These are phyloP conservation scores for Tetrao urogallus DNA, from an alignment of 2,113 vertebrate genomes.

Conservation along the genomic window DNA sequence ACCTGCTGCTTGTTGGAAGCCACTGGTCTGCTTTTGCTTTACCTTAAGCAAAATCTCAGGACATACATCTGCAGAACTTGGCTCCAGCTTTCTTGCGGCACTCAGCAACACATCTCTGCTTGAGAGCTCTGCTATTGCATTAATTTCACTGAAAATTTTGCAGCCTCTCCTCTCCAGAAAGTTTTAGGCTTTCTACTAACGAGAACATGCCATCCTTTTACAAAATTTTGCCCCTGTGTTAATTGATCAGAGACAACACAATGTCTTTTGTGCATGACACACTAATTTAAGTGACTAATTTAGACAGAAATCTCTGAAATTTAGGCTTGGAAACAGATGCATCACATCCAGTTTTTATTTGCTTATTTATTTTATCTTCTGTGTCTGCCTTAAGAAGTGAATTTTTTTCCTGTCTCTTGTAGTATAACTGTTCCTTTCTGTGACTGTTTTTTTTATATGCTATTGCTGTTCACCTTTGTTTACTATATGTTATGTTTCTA, in stretches of 20 bases:
- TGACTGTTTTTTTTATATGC: not conserved
- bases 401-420: not conserved
- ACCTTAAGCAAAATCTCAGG: not conserved
- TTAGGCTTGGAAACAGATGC: not conserved
- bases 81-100: not conserved
- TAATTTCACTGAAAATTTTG: not conserved
- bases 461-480: not conserved
- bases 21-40: not conserved
- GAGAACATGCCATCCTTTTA: fast-evolving
- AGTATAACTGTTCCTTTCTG: not conserved
- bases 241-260: fast-evolving
- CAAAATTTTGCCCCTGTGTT: not conserved
- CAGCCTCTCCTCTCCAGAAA: not conserved
- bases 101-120: not conserved
- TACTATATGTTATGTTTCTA: not conserved
- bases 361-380: not conserved
- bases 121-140: not conserved
- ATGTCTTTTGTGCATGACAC: not conserved
- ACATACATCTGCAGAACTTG: not conserved
- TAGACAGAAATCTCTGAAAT: not conserved
- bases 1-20: not conserved
- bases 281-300: not conserved
- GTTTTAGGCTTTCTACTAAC: not conserved
- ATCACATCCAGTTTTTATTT: not conserved
- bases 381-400: not conserved